These are phyloP conservation scores for Crocidura indochinensis DNA, from an alignment of 2,797 vertebrate species.

Conservation along the genomic window DNA sequence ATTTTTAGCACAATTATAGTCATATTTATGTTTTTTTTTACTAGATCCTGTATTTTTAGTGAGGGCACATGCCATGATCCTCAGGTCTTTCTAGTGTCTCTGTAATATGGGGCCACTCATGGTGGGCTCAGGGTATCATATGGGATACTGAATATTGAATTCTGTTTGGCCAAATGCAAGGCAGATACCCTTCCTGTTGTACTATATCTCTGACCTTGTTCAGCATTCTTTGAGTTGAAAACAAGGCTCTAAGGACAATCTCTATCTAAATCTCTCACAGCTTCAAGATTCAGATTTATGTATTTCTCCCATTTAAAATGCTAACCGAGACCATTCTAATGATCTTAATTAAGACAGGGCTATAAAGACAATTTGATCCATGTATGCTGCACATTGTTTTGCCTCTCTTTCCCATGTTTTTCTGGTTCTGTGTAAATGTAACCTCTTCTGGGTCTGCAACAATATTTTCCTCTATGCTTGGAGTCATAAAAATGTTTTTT, in stretches of 20 bases:
- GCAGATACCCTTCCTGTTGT: too few species aligned
- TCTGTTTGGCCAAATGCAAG: too few species aligned
- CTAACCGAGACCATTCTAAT: conserved; percentile 11
- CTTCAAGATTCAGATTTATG: conserved; percentile 62
- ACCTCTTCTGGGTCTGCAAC: not conserved
- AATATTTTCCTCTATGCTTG: not conserved
- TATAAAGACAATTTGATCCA: not conserved
- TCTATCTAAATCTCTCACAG: conserved; percentile 23
- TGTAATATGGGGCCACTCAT: too few species aligned
- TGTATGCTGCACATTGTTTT: not conserved
- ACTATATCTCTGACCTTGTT: too few species aligned
- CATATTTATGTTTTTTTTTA: conserved; percentile 59
- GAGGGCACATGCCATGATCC: too few species aligned
- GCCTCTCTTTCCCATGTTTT: not conserved
- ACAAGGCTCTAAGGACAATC: conserved; percentile 3
- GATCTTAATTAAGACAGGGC: not conserved
- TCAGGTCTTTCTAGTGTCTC: too few species aligned
- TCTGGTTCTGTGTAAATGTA: not conserved
- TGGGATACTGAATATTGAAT: too few species aligned
- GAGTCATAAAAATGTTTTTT: not conserved
- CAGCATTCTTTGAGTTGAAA: not conserved
- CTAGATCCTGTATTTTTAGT: conserved; percentile 40
- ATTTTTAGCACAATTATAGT: conserved; percentile 47
- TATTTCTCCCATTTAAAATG: not conserved
- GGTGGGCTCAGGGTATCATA: too few species aligned